Evolutionary conservation across 2,797 vertebrate genomes (phyloP), one percentile per base, ranked within the genome.

Genomic region (Thaleichthys pacificus): DNA sequence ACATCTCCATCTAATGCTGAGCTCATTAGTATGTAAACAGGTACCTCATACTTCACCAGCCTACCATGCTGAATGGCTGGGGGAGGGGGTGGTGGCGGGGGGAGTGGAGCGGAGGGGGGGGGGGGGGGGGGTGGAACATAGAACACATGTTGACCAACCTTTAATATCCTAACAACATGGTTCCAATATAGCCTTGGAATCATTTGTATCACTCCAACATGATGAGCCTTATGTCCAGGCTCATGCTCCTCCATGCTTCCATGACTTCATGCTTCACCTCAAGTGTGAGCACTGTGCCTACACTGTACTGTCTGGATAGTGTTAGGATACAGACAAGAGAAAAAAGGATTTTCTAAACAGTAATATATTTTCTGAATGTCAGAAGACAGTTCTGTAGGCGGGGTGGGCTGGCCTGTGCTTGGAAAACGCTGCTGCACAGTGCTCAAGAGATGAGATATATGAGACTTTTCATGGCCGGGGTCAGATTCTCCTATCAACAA

Each of bases 1-100:
- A 88, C 80, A 62, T 79, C 83, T 82, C 77, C 49, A 72, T 87
- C 77, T 84, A 80, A 89, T 79, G 80, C 81, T 81, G 82, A 78
- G 73, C 90, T 91, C 82, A 81, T 92, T 91, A 93, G 82, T 91
- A 90, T 85, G 87, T 77, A 91, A 87, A 88, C 84, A 81, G 51
- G 19, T 56, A 56, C 8, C 51, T 21, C 54, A 8, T 5, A 32
- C 66, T 21, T 11, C 11, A 68, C 5, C 19, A 21, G 54, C 2
- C 58, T 61, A 61, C 5, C 3, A 61, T 26, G 63, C 81, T 75
- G 75, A 80, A 79, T 79, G 70, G 76, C 56, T 11, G 0, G 42
- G 2, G 42, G 11, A 47, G 3, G 42, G 42, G 12, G 42, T 47
- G 42, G 35, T 38, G 42, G 9, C 11, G 38, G 38, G 38, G 38